phyloP scores from a whole-genome alignment of 92 coral and sea anemone species.

The Isaurus tuberculatus region DNA sequence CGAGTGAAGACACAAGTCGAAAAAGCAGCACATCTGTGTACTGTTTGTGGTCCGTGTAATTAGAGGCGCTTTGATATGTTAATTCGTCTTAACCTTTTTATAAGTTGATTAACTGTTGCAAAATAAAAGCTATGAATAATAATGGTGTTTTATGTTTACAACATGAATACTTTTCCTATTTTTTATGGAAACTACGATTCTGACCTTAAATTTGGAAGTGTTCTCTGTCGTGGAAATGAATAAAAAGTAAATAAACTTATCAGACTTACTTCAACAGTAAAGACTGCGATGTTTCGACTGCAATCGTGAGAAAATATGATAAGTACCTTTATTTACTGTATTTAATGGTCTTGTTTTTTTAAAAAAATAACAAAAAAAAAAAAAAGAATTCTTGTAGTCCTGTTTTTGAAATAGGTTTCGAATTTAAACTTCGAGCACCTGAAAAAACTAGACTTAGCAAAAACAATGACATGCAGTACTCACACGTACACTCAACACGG shows the following conservation, averaged over 20 bases:
- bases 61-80: constrained; percentile 24
- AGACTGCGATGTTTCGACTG: no score
- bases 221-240: no score
- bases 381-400: not conserved
- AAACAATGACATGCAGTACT: constrained; percentile 13
- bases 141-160: constrained; percentile 6
- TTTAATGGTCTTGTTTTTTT: no score
- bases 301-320: no score
- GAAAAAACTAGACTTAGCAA: not conserved
- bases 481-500: no score
- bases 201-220: no score
- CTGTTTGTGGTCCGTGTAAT: not conserved
- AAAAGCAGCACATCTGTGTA: not conserved
- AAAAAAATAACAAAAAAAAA: not conserved
- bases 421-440: not conserved
- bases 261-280: no score
- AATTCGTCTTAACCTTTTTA: not conserved
- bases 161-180: not conserved
- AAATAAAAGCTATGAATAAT: not conserved
- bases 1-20: not conserved
- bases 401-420: not conserved
- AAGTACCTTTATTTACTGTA: no score
- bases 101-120: constrained; percentile 16
- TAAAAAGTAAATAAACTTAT: no score
- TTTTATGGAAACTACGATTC: not conserved